Evolutionary conservation across 2,113 vertebrate species (phyloP).

Genomic region (Lanius ludovicianus): DNA sequence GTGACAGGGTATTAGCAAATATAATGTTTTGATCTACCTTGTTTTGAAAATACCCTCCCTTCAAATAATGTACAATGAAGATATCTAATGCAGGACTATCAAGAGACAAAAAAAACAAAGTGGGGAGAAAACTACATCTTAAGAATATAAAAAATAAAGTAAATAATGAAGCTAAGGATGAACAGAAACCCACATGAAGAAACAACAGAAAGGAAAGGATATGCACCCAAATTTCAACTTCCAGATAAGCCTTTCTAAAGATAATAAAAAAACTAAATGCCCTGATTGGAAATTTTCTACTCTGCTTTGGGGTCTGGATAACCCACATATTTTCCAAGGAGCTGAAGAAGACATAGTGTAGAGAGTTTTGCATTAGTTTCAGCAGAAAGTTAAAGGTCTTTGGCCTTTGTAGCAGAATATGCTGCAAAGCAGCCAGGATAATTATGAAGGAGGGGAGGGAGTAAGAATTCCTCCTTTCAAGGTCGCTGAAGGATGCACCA

Average conservation of each 20-base stretch:
- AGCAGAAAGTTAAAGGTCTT: neutral
- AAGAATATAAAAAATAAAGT: neutral
- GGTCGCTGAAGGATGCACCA: neutral
- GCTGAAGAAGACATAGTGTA: neutral
- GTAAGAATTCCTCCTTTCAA: neutral
- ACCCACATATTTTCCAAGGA: neutral
- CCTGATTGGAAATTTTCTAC: neutral
- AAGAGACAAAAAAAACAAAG: neutral
- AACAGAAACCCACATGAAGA: neutral
- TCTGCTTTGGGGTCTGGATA: neutral
- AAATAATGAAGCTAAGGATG: neutral
- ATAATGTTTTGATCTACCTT: neutral
- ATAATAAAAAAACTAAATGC: neutral
- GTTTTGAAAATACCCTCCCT: neutral
- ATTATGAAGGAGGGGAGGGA: neutral
- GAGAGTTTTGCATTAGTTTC: neutral
- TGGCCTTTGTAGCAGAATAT: neutral
- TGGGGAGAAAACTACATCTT: neutral
- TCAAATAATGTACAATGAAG: neutral
- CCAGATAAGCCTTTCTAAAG: neutral
- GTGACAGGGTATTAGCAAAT: neutral
- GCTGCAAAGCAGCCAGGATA: neutral
- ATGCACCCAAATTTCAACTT: neutral
- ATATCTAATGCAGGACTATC: neutral
- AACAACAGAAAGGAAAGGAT: neutral